Evolutionary conservation across 2,888 invertebrate species (phyloP), one percentile per base, ranked within the genome.

Genomic region (Amblyjoppa fuscipennis): DNA sequence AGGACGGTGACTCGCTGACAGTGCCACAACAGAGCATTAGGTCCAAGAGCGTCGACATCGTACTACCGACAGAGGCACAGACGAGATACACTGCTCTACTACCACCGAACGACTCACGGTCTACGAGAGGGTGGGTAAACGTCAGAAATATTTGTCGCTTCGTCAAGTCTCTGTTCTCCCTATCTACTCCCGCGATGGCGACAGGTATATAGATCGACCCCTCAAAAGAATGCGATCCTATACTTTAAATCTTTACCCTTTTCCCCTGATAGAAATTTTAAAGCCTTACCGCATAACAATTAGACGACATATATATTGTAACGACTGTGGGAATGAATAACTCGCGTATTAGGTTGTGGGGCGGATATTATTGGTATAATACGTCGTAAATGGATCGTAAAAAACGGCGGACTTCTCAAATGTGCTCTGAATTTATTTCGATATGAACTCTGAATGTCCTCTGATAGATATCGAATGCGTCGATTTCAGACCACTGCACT

Each of bases 11-110:
- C 90, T 96, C 96, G 77, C 94, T 97, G 87, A 96, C 96, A 81
- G 97, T 97, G 82, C 97, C 97, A 5, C 96, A 96, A 74, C 96
- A 96, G 83, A 95, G 95, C 69, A 95, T 97, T 49, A 95, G 98
- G 70, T 98, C 98, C 51, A 96, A 97, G 86, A 98, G 98, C 69
- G 98, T 98, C 85, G 98, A 98, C 94, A 98, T 98, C 91, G 98
- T 98, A 71, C 94, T 98, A 88, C 98, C 98, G 41, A 98, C 98
- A 11, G 97, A 97, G 85, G 97, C 97, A 91, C 97, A 98, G 94
- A 97, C 97, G 41, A 96, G 97, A 88, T 98, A 98, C 94, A 98
- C 98, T 91, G 97, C 98, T n/a, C 94, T 98, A 31, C 88, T 94
- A 28, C 94, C 93, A 41, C 73, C 53, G 75, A 91, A 90, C 85